Evolutionary conservation across 2,797 vertebrate genomes (phyloP).

Genomic region (Ctenopoma multispine): DNA sequence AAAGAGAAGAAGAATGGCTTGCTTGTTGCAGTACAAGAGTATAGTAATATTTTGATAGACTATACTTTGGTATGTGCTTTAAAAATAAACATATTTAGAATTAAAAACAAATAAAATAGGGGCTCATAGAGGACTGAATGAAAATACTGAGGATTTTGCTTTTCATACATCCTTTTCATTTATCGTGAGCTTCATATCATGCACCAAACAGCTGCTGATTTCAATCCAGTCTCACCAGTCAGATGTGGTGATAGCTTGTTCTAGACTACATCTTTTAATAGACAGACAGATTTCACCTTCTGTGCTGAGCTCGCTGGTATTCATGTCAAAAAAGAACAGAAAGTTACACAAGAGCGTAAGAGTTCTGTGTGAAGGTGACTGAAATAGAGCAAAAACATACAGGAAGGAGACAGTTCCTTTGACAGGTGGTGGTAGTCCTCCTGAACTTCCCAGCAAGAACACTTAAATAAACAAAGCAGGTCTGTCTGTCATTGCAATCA

Average conservation of each 20-base stretch:
- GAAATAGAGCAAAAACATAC: constrained; percentile 46
- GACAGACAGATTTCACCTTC: not conserved
- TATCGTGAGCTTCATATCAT: not conserved
- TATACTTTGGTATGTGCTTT: not conserved
- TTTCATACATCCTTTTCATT: not conserved
- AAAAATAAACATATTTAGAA: not conserved
- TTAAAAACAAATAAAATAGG: constrained; percentile 17
- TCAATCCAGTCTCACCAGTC: constrained; percentile 8
- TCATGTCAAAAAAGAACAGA: constrained; percentile 10
- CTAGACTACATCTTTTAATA: not conserved
- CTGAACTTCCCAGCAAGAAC: constrained; percentile 63
- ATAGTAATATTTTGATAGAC: constrained; percentile 4
- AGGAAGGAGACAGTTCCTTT: constrained; percentile 54
- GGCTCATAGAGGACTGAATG: not conserved
- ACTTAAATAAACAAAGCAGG: constrained; percentile 63
- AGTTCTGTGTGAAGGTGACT: constrained; percentile 41
- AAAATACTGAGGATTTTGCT: not conserved
- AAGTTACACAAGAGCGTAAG: constrained; percentile 15
- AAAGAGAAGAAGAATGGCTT: constrained; percentile 37
- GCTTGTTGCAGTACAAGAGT: constrained; percentile 8
- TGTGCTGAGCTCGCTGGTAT: not conserved
- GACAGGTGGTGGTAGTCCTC: constrained; percentile 71
- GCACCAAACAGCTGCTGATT: constrained; percentile 1
- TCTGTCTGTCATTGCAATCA: constrained; percentile 77
- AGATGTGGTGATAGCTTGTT: not conserved